Base-by-base conservation (phyloP, 2,113 vertebrate genomes). In the Polypterus senegalus region DNA sequence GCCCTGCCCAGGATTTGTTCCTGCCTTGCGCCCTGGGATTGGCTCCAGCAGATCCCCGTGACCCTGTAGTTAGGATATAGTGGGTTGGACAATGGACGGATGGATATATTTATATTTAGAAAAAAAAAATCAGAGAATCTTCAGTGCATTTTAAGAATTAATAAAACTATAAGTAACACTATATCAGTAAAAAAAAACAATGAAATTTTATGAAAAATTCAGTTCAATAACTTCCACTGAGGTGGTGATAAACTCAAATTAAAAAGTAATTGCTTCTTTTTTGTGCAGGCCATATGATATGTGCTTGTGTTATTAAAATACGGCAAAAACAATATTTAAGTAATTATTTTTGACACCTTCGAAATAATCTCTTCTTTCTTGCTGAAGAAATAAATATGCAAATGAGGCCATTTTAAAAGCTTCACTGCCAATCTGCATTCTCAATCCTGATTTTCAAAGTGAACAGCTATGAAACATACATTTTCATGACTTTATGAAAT, bases 391-490 rank as follows among this genome's bases (percentile, higher is more conserved):
- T 71, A 80, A 77, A 73, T 78, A 79, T 72, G 74, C 77, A 79
- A 79, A 80, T 66, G 77, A 70, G 75, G 75, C 74, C 74, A 80
- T 79, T 83, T 84, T 78, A 80, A 62, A 83, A 80, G 79, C 64
- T 80, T 82, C 76, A 79, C 55, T 58, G 73, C 74, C 84, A 82
- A 83, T 85, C 75, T 81, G 69, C 81, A 81, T 83, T 83, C 84
- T 72, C 74, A 73, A 78, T 83, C 66, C 70, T 74, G 80, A 81
- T 79, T 73, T 27, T 80, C 70, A 81, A 77, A 79, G 72, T 77
- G 77, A 79, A 74, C 83, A 81, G 78, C 73, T 73, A 81, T 77
- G 73, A 81, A 83, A 85, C 74, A 83, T 66, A 80, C 62, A 73
- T 76, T 75, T 73, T 74, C 83, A 75, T 76, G 77, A 83, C 79